These are phyloP conservation scores for Diarsia dahlii DNA, from an alignment of 2,888 invertebrate species.

Conservation along the genomic window DNA sequence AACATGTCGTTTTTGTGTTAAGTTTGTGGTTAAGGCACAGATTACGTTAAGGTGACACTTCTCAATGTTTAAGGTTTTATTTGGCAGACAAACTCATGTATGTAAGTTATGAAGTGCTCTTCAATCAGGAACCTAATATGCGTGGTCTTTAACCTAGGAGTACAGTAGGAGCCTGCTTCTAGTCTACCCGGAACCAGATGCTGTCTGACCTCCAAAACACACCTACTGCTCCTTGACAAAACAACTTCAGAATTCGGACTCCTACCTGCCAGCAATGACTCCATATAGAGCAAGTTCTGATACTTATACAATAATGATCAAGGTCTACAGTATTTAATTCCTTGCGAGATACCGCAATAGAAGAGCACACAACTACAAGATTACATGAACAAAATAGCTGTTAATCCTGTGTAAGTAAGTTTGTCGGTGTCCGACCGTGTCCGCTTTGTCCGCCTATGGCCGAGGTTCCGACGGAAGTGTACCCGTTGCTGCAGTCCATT, in stretches of 20 bases:
- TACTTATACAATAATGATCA: background rate
- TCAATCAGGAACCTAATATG: background rate
- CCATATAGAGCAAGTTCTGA: background rate
- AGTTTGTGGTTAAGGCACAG: no score
- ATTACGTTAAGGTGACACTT: no score
- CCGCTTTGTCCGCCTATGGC: background rate
- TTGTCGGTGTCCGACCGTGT: slow-evolving; percentile 21
- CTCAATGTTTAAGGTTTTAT: background rate
- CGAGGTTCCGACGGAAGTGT: slow-evolving; percentile 41
- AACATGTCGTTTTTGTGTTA: no score
- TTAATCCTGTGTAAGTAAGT: slow-evolving; percentile 34
- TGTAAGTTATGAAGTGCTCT: background rate
- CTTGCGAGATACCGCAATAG: background rate
- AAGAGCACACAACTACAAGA: slow-evolving; percentile 3
- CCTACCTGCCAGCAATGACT: no score
- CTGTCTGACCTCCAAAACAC: background rate
- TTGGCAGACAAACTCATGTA: background rate
- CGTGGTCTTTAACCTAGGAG: background rate
- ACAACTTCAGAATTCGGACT: background rate
- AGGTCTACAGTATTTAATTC: background rate
- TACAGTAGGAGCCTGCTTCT: background rate
- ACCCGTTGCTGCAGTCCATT: slow-evolving; percentile 1
- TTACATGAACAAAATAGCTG: slow-evolving; percentile 33
- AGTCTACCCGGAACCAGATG: background rate
- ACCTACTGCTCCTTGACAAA: background rate